Conservation (phyloP, 2,797 vertebrate species). For the Sebastes alutus region DNA sequence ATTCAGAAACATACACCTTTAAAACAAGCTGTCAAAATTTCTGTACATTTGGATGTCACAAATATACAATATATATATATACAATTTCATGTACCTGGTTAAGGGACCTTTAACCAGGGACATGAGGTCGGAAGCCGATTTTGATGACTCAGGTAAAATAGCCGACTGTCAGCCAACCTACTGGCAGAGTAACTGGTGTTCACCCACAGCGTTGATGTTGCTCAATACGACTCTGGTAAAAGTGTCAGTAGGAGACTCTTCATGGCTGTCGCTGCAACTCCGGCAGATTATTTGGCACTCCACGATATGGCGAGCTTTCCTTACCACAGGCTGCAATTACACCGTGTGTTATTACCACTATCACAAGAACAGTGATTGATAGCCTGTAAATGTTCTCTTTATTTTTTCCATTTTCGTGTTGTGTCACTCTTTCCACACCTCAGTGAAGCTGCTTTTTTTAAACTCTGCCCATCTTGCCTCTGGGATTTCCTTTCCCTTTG, state of each 20-base stretch:
- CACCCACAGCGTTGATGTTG: slow-evolving; percentile 25
- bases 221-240: slow-evolving; percentile 17
- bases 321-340: slow-evolving; percentile 7
- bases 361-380: slow-evolving; percentile 18
- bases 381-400: neutral
- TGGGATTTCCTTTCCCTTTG: neutral
- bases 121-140: neutral
- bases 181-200: slow-evolving; percentile 3
- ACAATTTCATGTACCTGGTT: too few relatives aligned
- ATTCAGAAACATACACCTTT: too few relatives aligned
- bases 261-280: slow-evolving; percentile 29
- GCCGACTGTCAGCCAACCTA: neutral
- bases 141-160: neutral
- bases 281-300: slow-evolving; percentile 5
- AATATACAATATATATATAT: too few relatives aligned
- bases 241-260: slow-evolving; percentile 41
- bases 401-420: slow-evolving; percentile 3
- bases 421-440: slow-evolving; percentile 1
- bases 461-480: neutral
- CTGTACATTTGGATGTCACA: too few relatives aligned
- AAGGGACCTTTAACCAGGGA: neutral
- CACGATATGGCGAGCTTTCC: slow-evolving; percentile 10
- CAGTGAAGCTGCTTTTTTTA: neutral
- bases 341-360: slow-evolving; percentile 7
- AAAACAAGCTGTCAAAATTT: too few relatives aligned